phyloP scores from a whole-genome alignment of 2,113 vertebrate species.

The Gambusia affinis region DNA sequence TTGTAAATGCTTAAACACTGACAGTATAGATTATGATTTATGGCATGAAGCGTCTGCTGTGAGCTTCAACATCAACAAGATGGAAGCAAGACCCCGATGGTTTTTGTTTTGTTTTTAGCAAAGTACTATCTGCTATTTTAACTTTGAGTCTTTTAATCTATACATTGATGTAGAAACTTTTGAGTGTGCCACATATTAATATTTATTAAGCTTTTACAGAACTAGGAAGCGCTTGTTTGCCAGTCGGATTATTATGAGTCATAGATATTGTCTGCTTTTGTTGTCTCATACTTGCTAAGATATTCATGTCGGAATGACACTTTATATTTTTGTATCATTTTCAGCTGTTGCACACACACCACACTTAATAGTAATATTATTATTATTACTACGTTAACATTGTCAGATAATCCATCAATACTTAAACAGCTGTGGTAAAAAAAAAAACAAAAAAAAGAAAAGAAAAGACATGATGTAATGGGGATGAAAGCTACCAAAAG shows the following conservation, averaged over 20 bases:
- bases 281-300: conserved; percentile 25
- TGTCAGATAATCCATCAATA: conserved; percentile 60
- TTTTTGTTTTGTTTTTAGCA: no score
- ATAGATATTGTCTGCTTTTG: conserved; percentile 28
- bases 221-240: conserved; percentile 29
- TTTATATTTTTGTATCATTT: conserved; percentile 24
- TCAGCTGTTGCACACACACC: conserved; percentile 44
- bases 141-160: conserved; percentile 10
- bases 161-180: conserved; percentile 22
- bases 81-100: not conserved
- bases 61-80: not conserved
- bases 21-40: not conserved
- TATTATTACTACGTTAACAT: conserved; percentile 42
- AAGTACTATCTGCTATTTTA: conserved; percentile 14
- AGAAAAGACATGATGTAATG: conserved; percentile 57
- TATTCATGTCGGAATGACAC: conserved; percentile 27
- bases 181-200: conserved; percentile 23
- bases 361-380: conserved; percentile 9
- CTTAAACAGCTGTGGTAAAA: conserved; percentile 55
- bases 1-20: not conserved
- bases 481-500: conserved; percentile 67
- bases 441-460: not conserved
- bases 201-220: conserved; percentile 44
- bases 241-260: conserved; percentile 43
- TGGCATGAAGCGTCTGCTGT: not conserved